Evolutionary conservation across 2,113 vertebrate genomes (phyloP).

Genomic region (Heterotis niloticus): DNA sequence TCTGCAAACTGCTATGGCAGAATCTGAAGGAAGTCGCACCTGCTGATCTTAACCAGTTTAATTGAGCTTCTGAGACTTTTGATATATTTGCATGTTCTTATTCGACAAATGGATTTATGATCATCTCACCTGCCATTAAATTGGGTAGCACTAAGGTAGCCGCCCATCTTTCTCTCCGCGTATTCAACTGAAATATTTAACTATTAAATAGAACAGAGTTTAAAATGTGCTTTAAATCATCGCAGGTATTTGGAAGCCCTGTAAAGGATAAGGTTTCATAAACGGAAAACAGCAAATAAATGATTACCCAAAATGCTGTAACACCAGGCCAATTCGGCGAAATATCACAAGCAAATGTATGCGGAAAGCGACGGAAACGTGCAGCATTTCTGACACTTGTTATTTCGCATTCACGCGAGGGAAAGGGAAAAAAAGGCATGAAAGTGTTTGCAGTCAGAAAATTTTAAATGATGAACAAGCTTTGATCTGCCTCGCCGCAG

Average conservation of each 20-base stretch:
- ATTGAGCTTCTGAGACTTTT: background rate
- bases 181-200: background rate
- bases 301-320: background rate
- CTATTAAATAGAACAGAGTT: background rate
- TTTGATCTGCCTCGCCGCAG: constrained; percentile 1
- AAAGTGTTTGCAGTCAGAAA: constrained; percentile 3
- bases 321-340: background rate
- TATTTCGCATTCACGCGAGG: background rate
- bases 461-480: constrained; percentile 12
- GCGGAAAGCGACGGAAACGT: background rate
- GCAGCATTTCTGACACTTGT: background rate
- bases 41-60: background rate
- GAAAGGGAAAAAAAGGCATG: background rate
- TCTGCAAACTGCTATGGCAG: background rate
- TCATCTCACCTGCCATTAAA: background rate
- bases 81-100: background rate
- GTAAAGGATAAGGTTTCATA: background rate
- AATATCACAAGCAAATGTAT: background rate
- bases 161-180: background rate
- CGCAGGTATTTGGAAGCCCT: constrained; percentile 1
- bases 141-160: background rate
- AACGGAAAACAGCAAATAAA: background rate
- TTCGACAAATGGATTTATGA: background rate
- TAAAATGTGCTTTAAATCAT: background rate
- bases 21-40: background rate